phyloP scores from a whole-genome alignment of 2,888 invertebrate genomes.

The Sussaba pulchella region DNA sequence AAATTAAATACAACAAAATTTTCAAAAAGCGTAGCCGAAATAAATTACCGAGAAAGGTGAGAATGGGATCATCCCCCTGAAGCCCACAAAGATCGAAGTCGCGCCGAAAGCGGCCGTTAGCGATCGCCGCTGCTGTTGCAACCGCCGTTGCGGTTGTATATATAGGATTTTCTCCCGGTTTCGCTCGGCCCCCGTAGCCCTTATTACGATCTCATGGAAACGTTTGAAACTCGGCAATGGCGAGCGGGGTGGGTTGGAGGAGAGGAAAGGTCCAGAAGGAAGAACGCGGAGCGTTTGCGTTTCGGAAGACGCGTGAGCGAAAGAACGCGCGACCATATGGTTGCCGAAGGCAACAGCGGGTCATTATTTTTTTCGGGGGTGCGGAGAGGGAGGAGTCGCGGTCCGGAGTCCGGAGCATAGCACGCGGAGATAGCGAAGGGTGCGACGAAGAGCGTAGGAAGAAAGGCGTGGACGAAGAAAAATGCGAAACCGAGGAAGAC shows the following conservation, averaged over 20 bases:
- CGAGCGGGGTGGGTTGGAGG: no score
- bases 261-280: no score
- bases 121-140: constrained; percentile 21
- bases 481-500: constrained; percentile 56
- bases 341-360: constrained; percentile 79
- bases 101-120: constrained; percentile 62
- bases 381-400: constrained; percentile 52
- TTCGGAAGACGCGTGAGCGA: constrained; percentile 16
- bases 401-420: constrained; percentile 60
- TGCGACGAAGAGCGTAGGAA: constrained; percentile 22
- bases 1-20: neutral
- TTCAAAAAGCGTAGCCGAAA: neutral
- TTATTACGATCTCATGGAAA: no score
- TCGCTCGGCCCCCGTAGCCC: constrained; percentile 13
- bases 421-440: constrained; percentile 54
- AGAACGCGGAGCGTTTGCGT: constrained; percentile 5
- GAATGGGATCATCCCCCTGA: neutral
- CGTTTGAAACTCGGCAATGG: no score
- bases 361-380: constrained; percentile 79
- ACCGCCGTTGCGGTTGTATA: constrained; percentile 34
- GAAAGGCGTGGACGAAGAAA: constrained; percentile 56
- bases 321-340: constrained; percentile 80
- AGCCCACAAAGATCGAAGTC: constrained; percentile 68
- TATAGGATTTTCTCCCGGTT: constrained; percentile 57
- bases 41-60: neutral